Conservation (phyloP, 1,140 invertebrate genomes). For the Microplitis demolitor region DNA sequence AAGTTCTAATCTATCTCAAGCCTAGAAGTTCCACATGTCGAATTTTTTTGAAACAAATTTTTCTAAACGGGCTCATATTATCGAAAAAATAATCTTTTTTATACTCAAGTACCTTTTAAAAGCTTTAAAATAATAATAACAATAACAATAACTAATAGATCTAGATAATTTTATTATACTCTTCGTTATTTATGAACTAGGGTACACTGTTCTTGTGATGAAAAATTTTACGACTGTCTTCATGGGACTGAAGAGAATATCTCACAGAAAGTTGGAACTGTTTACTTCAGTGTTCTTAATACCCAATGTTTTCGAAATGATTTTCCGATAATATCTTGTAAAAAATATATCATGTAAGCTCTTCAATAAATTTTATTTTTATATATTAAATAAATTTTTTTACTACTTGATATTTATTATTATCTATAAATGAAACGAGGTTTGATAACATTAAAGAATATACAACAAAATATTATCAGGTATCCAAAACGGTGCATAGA, state of each 20-base stretch:
- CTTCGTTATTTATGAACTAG: conserved; percentile 40
- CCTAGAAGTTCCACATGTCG: no score
- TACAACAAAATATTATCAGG: conserved; percentile 28
- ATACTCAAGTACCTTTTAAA: no score
- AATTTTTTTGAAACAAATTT: no score
- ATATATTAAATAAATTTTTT: not conserved
- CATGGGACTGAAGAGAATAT: conserved; percentile 57
- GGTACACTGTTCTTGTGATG: conserved; percentile 72
- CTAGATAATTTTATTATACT: not conserved
- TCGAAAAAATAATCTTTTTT: no score
- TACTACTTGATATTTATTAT: not conserved
- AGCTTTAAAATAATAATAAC: no score
- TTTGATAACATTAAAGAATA: not conserved
- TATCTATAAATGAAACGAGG: not conserved
- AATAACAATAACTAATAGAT: conserved; percentile 11
- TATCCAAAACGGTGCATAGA: conserved; percentile 58
- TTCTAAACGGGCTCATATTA: no score
- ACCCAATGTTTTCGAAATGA: conserved; percentile 73
- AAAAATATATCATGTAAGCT: conserved; percentile 46
- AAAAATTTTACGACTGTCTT: conserved; percentile 71
- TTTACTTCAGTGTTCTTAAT: conserved; percentile 71
- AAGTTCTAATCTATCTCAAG: no score
- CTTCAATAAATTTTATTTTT: not conserved
- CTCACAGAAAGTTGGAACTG: conserved; percentile 65
- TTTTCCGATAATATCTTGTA: conserved; percentile 68